Evolutionary conservation across 2,797 vertebrate genomes (phyloP).

Genomic region (Eurystomus glaucurus): DNA sequence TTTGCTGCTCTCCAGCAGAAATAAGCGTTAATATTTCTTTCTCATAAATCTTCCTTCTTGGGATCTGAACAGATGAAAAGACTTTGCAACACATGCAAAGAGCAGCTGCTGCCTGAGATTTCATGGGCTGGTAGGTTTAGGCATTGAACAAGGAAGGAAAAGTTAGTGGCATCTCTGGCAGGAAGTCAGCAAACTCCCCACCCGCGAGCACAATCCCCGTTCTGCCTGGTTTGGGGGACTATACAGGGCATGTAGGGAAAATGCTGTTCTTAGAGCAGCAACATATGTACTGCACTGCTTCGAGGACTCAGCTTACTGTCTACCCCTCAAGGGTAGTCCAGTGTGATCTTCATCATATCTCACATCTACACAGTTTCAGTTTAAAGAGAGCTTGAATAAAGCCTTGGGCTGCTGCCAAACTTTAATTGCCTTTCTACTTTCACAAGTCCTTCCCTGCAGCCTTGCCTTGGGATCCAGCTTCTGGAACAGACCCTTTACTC

Average conservation of each 20-base stretch:
- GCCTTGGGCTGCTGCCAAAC: background rate
- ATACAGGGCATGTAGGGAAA: fast-evolving
- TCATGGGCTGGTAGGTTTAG: background rate
- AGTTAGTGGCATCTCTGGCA: background rate
- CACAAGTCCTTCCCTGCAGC: background rate
- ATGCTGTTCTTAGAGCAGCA: background rate
- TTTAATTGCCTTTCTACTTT: background rate
- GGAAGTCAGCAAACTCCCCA: background rate
- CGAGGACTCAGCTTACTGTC: background rate
- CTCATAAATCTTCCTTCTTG: background rate
- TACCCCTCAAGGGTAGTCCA: background rate
- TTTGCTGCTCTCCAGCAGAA: background rate
- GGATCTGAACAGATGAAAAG: background rate
- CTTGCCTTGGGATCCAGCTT: background rate
- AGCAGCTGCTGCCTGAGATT: background rate
- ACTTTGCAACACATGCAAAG: background rate
- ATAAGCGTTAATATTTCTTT: background rate
- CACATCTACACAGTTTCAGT: background rate
- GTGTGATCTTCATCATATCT: background rate
- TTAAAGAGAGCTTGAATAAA: background rate
- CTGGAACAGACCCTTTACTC: background rate
- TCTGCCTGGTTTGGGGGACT: background rate
- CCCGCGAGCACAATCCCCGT: background rate
- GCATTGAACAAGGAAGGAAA: background rate
- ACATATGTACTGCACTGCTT: background rate